These are phyloP conservation scores for Nymphalis c-album DNA, from an alignment of 2,888 invertebrate genomes.

Conservation along the genomic window DNA sequence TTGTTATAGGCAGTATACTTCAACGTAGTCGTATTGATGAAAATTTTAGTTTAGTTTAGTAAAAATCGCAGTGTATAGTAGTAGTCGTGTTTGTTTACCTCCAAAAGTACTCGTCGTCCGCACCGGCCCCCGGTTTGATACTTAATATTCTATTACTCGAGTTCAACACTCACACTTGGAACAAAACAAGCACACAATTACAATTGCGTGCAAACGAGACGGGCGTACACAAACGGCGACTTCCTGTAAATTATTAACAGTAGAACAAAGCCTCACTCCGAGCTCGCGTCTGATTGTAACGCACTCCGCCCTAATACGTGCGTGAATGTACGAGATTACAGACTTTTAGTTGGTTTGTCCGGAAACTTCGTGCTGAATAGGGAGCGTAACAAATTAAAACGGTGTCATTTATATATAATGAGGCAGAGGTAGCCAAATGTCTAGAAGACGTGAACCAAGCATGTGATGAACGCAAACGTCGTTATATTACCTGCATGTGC, in stretches of 20 bases:
- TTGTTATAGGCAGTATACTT: background rate
- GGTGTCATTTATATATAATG: no score
- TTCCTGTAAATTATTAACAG: conserved; percentile 19
- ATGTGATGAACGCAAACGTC: no score
- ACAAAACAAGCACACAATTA: background rate
- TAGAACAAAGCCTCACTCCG: background rate
- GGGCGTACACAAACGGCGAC: background rate
- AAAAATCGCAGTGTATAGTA: conserved; percentile 7
- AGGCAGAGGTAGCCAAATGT: no score
- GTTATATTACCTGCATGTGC: no score
- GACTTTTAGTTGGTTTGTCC: background rate
- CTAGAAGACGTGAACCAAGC: no score
- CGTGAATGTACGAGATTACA: background rate
- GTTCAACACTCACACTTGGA: background rate
- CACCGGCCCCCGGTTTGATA: background rate
- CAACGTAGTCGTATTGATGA: conserved; percentile 4
- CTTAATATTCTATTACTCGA: conserved; percentile 9
- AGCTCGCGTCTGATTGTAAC: conserved; percentile 4
- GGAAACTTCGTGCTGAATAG: no score
- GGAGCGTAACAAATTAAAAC: no score
- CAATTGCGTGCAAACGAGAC: conserved; percentile 9
- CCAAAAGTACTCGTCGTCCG: background rate
- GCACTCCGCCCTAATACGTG: background rate
- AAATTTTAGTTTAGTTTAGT: conserved; percentile 13
- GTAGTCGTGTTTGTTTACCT: background rate